A percentile compares a stretch with the other conserved stretches of the same genome.
Evolutionary conservation across 1,140 invertebrate species (phyloP).

Genomic region (Papilio polytes): DNA sequence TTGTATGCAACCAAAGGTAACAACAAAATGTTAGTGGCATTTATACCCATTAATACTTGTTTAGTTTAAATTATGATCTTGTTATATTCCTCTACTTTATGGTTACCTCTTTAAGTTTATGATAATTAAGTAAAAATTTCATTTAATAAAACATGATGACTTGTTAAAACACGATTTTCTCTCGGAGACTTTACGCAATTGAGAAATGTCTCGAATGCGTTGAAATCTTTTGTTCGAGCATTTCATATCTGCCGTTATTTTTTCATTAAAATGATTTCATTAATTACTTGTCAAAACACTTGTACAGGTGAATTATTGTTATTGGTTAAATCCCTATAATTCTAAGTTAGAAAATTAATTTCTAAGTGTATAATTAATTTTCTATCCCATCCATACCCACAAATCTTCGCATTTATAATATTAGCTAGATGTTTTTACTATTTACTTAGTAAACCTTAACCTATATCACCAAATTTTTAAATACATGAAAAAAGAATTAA

Average conservation of each 20-base stretch:
- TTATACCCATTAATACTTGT: not conserved
- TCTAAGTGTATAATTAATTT: too few species aligned
- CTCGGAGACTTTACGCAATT: not conserved
- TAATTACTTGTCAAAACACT: not conserved
- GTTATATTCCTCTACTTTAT: not conserved
- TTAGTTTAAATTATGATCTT: not conserved
- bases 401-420: too few species aligned
- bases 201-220: slow-evolving; percentile 33
- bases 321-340: not conserved
- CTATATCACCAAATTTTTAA: not conserved
- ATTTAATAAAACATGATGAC: slow-evolving; percentile 22
- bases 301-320: not conserved
- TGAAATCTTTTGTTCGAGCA: slow-evolving; percentile 43
- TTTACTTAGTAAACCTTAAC: slow-evolving; percentile 1
- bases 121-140: slow-evolving; percentile 8
- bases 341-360: too few species aligned
- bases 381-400: too few species aligned
- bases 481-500: not conserved
- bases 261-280: not conserved
- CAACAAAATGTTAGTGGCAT: too few species aligned
- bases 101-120: not conserved
- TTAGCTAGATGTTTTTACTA: too few species aligned
- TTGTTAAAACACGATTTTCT: slow-evolving; percentile 11
- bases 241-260: slow-evolving; percentile 27
- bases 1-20: too few species aligned